A percentile compares a stretch with the other conserved stretches of the same genome.
Conservation (phyloP, 2,888 invertebrate species). For the Protophormia terraenovae region DNA sequence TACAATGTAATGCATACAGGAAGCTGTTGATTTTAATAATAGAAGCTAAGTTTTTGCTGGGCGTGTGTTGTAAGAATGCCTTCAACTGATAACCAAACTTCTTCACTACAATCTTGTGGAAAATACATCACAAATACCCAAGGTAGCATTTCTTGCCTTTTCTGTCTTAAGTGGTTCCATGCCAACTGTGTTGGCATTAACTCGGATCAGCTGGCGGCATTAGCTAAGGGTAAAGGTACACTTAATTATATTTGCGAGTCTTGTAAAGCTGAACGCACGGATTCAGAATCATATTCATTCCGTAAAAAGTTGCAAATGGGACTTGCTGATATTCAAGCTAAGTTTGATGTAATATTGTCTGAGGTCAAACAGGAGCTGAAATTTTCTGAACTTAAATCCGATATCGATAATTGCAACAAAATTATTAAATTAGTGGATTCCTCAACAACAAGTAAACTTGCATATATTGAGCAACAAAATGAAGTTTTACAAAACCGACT, state of each 20-base stretch:
- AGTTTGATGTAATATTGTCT: not conserved
- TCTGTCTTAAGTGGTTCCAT: not conserved
- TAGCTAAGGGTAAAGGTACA: not conserved
- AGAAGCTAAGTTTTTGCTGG: too few relatives aligned
- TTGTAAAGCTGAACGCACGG: not conserved
- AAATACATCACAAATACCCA: not conserved
- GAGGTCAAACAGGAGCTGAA: not conserved
- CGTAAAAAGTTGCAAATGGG: not conserved
- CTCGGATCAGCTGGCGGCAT: not conserved
- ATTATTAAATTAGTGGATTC: not conserved
- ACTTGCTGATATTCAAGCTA: not conserved
- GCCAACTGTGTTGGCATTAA: not conserved
- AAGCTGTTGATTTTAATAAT: too few relatives aligned
- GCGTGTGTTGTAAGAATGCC: too few relatives aligned
- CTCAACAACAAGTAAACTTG: not conserved
- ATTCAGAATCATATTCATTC: not conserved
- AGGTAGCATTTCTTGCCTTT: not conserved
- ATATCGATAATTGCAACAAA: not conserved
- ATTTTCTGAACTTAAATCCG: not conserved
- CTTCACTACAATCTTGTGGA: not conserved
- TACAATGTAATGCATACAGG: too few relatives aligned
- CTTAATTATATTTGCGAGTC: not conserved
- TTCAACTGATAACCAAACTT: not conserved
- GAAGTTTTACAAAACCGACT: not conserved
- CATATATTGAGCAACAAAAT: not conserved